Base-by-base conservation (phyloP, 2,113 vertebrate species). In the Geococcyx californianus region DNA sequence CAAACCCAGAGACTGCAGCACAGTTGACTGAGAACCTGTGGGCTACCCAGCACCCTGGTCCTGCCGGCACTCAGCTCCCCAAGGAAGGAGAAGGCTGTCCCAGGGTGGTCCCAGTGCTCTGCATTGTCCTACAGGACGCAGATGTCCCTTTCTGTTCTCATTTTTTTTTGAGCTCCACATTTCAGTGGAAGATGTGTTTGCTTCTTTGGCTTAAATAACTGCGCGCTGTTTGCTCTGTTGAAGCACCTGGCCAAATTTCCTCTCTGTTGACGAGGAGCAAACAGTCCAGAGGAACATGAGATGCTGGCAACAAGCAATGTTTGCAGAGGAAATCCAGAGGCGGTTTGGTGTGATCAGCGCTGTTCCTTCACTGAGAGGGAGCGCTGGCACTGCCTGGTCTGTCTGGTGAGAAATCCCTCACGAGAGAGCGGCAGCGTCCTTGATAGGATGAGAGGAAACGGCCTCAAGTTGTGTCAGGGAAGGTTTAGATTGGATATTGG, bases 1-100 rank as follows among this genome's bases (percentile, higher is more conserved):
- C 0, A 1, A 34, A 7, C 26, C 31, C 4, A 1, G 1, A 0
- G 14, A 11, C 20, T 6, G 44, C 51, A 38, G 16, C n/a, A 9
- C 3, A 47, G 62, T 18, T 49, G 13, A 11, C 19, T 34, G 24
- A 34, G 55, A 34, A 1, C 1, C 33, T 3, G 29, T 4, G 34
- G 34, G 40, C 34, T 15, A 1, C 9, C 44, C 47, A 3, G 5
- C 4, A 4, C 36, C 55, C n/a, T 52, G 6, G 21, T 68, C 13
- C 31, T 11, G 26, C 58, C 4, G 5, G 45, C 31, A 1, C 0
- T 15, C 4, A 5, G 12, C 19, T 29, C 25, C 56, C 25, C 1
- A 12, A 14, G 54, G 42, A 23, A 18, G 60, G 38, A 24, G 26
- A 31, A 11, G 47, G 0, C 2, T 19, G 44, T 26, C 72, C 72